These are phyloP conservation scores for Mesaphorura yosii DNA, from an alignment of 1,140 invertebrate genomes.

Conservation along the genomic window DNA sequence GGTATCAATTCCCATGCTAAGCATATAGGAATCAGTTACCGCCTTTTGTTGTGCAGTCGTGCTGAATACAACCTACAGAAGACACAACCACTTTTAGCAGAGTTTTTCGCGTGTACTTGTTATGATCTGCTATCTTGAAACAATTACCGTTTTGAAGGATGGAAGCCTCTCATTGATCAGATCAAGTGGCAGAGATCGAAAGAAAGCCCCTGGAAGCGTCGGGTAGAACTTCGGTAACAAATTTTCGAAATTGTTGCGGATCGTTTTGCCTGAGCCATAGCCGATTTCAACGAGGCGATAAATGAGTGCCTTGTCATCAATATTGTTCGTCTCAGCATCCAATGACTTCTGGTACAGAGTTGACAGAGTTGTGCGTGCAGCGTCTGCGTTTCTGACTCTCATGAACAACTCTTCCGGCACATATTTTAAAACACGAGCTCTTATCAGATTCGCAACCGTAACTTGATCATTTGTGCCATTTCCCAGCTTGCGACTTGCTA, in stretches of 20 bases:
- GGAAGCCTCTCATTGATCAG: constrained; percentile 13
- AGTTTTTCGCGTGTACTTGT: no score
- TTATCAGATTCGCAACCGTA: not conserved
- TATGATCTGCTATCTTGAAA: no score
- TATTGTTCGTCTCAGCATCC: not conserved
- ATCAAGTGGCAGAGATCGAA: constrained; percentile 11
- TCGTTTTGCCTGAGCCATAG: constrained; percentile 16
- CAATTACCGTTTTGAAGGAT: no score
- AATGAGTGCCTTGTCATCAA: constrained; percentile 28
- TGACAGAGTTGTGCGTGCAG: constrained; percentile 22
- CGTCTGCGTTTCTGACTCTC: constrained; percentile 20
- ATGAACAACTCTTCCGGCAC: constrained; percentile 28
- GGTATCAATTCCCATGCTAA: no score
- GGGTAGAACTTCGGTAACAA: no score
- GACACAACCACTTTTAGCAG: no score
- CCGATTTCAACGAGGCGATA: constrained; percentile 16
- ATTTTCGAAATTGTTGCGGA: no score
- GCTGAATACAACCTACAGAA: no score
- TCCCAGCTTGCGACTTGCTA: constrained; percentile 19
- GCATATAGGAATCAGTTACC: no score
- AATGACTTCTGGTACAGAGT: not conserved
- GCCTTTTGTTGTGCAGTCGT: no score
- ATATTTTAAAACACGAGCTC: constrained; percentile 12
- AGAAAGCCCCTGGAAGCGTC: not conserved
- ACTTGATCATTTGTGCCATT: constrained; percentile 19